Base-by-base conservation (phyloP, 2,888 invertebrate species). In the Neoascia interrupta region DNA sequence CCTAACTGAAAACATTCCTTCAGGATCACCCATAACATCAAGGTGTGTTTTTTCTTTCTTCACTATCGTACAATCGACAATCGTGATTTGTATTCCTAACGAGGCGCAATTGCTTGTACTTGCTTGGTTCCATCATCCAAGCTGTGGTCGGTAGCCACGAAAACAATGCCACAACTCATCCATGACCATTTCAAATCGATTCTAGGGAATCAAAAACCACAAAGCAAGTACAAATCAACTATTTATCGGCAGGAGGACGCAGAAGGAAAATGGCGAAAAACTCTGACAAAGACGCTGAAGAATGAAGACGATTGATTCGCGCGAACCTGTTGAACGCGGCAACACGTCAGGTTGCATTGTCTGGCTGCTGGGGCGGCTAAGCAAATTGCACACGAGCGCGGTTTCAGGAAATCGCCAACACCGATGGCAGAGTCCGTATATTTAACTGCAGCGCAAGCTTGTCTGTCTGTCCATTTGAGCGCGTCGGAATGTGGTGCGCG, bases 21-120 rank as follows among this genome's bases (percentile, higher is more conserved):
- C 51, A 60, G 75, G 69, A 76, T 47, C 28, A 41, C 49, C 36
- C 36, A 54, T n/a, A n/a, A 43, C 63, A 31, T 34, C 31, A 53
- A 18, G 19, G 8, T 1, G 34, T 41, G 13, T 8, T 10, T 39
- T 21, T 11, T 37, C 21, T 37, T 15, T 37, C 23, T 47, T 49
- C 49, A 64, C 49, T 43, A 58, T 64, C 64, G 53, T 68, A 34
- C 69, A 69, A 63, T 76, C 64, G 39, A 51, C 51, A 64, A 43
- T 79, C 79, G 79, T 79, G 79, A 66, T 73, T 66, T 56, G 79
- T 79, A 56, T 79, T 79, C 61, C 73, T 73, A 79, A 79, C 73
- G 73, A 79, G 79, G 73, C 79, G 56, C 79, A 68, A 79, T 56
- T 56, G 54, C 58, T 49, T 60, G 58, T 53, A 51, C 39, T 66